phyloP scores from a whole-genome alignment of 2,797 vertebrate species.

The Fistularia tabacaria region DNA sequence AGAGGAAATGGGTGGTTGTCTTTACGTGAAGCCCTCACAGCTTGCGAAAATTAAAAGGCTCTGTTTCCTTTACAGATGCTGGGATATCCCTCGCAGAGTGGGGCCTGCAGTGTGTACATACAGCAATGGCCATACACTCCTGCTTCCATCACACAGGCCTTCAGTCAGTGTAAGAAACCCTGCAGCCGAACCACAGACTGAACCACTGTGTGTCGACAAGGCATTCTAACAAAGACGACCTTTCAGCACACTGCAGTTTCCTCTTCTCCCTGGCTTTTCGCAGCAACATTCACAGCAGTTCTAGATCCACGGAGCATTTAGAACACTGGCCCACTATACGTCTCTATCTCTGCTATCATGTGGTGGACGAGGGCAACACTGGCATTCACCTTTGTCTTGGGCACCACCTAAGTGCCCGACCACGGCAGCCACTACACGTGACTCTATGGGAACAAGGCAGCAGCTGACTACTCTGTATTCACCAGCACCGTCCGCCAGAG shows the following conservation, averaged over 20 bases:
- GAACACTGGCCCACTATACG: constrained; percentile 20
- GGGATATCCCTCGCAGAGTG: constrained; percentile 50
- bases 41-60: constrained; percentile 9
- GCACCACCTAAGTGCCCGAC: constrained; percentile 22
- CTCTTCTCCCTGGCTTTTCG: constrained; percentile 49
- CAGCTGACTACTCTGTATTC: constrained; percentile 12
- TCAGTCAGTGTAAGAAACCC: constrained; percentile 65
- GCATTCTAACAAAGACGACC: constrained; percentile 71
- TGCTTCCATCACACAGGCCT: constrained; percentile 60
- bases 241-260: constrained; percentile 62
- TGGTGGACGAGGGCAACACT: constrained; percentile 41
- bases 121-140: constrained; percentile 47
- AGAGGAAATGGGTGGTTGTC: no score
- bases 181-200: constrained; percentile 67
- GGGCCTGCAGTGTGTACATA: constrained; percentile 48
- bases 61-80: constrained; percentile 49
- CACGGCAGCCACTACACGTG: constrained; percentile 16
- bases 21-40: no score
- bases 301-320: constrained; percentile 26
- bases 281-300: constrained; percentile 48
- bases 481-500: no score
- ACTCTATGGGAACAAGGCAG: constrained; percentile 18
- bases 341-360: constrained; percentile 34
- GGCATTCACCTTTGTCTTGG: constrained; percentile 60
- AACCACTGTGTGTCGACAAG: constrained; percentile 67